Evolutionary conservation across 2,797 vertebrate genomes (phyloP).

Genomic region (Poecilia velifera): DNA sequence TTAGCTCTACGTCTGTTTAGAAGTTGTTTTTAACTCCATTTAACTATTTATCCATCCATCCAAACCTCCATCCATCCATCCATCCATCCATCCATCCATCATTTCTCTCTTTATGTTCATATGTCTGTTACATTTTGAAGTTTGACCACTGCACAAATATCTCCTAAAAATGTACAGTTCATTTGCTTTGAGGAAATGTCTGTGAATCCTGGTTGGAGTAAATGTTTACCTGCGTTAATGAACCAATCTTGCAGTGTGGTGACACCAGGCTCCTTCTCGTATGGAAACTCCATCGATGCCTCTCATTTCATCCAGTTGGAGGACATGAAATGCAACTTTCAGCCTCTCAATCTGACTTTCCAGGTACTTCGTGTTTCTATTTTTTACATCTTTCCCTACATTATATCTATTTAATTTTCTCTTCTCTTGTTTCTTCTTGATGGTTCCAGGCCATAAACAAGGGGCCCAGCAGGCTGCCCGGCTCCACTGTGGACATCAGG

Average conservation of each 20-base stretch:
- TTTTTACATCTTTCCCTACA: slow-evolving; percentile 4
- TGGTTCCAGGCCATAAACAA: slow-evolving; percentile 92
- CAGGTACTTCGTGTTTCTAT: slow-evolving; percentile 82
- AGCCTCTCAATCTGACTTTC: slow-evolving; percentile 94
- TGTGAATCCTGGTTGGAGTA: not conserved
- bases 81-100: not conserved
- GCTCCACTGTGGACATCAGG: slow-evolving; percentile 88
- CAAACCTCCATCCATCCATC: not conserved
- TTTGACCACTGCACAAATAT: not conserved
- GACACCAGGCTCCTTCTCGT: slow-evolving; percentile 91
- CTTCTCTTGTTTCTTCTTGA: slow-evolving; percentile 23
- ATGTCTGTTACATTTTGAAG: not conserved
- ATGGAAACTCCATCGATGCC: slow-evolving; percentile 89
- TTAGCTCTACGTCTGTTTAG: not conserved
- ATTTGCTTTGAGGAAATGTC: not conserved
- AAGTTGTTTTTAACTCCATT: not conserved
- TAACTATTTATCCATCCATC: not conserved
- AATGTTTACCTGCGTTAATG: not conserved
- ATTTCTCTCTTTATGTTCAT: not conserved
- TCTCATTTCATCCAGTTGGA: slow-evolving; percentile 89
- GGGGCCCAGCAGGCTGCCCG: slow-evolving; percentile 94
- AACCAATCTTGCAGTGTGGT: slow-evolving; percentile 82
- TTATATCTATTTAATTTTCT: slow-evolving; percentile 26
- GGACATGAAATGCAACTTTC: slow-evolving; percentile 91
- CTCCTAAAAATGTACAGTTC: not conserved